These are phyloP conservation scores for Candoia aspera DNA, from an alignment of 2,113 vertebrate species.

Conservation along the genomic window DNA sequence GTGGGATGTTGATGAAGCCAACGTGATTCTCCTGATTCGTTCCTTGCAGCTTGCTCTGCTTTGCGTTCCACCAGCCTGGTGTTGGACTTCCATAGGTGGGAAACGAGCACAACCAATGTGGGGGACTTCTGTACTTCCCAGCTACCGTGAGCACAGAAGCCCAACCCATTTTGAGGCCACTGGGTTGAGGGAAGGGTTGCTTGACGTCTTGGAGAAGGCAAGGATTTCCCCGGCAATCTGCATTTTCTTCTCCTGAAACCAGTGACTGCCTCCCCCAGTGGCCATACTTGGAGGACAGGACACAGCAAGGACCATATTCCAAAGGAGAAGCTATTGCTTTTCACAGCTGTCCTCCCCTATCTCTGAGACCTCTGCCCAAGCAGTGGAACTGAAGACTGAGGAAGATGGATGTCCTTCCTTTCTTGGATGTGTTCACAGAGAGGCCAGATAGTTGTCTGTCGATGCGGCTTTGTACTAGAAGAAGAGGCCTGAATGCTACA, in stretches of 20 bases:
- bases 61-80: neutral
- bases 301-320: neutral
- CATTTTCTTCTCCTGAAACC: neutral
- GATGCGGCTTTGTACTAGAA: neutral
- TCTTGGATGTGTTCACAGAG: neutral
- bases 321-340: neutral
- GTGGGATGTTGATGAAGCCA: conserved; percentile 60
- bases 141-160: neutral
- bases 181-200: neutral
- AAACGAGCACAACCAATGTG: neutral
- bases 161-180: neutral
- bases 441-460: neutral
- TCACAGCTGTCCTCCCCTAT: neutral
- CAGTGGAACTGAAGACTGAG: neutral
- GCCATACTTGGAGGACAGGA: neutral
- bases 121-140: neutral
- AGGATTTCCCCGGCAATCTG: neutral
- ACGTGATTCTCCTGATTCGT: conserved; percentile 20
- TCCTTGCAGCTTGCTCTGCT: conserved; percentile 10
- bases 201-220: neutral
- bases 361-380: neutral
- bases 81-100: neutral
- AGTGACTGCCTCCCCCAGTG: neutral
- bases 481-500: neutral
- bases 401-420: neutral